Base-by-base conservation (phyloP, 2,888 invertebrate genomes). In the Molanna angustata region DNA sequence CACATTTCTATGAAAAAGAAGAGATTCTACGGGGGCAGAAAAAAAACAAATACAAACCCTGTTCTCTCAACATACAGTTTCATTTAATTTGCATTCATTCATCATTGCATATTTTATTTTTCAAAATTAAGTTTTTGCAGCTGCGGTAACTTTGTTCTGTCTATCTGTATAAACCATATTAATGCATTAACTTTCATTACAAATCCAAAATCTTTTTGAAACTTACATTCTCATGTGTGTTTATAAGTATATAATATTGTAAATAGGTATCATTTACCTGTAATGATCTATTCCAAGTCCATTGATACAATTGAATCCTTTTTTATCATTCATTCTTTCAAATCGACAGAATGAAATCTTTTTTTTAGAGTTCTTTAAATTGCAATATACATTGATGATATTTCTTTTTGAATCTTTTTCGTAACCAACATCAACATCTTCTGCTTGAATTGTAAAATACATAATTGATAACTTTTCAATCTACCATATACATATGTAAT, bases 291-390 rank as follows among this genome's bases (percentile, higher is more conserved):
- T 72, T 51, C 78, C 74, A 35, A 77, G 62, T 16, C 78, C 78
- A 47, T 76, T 75, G 37, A 67, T 62, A 3, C 77, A 66, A 56
- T 76, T 74, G 50, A 64, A 76, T 4, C 76, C 78, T 20, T 64
- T 59, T 4, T 63, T 42, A 27, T 66, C 66, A 7, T 41, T 33
- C 11, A 70, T 70, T 60, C 68, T 70, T 59, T 75, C 73, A 61
- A 78, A 79, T 6, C 79, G 71, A 57, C 78, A 79, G 61, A 78
- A 76, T 0, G 73, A 73, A 11, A 78, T 65, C 54, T 69, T 70
- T 57, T 69, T 73, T 2, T 61, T 58, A 0, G 73, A 65, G 43
- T 78, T 69, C 45, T 71, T 57, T 42, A 78, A 68, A 56, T 79
- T 78, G 60, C 78, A 79, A 58, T 71, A 76, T 9, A 78, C 56